Evolutionary conservation across 1,140 invertebrate genomes (phyloP).

Genomic region (Vanessa atalanta): DNA sequence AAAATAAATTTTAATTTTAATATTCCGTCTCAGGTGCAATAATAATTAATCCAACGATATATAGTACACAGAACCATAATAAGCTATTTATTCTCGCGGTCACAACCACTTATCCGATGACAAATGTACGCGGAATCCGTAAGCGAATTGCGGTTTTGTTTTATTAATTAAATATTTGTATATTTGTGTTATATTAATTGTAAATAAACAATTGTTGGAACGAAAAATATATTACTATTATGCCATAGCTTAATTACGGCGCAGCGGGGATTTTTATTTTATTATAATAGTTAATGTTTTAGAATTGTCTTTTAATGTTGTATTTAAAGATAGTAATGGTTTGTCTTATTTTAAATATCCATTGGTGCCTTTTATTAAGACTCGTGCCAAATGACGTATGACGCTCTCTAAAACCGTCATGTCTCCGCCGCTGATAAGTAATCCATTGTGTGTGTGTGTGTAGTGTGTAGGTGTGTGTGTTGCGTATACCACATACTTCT

Average conservation of each 20-base stretch:
- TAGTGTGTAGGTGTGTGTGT: too few relatives aligned
- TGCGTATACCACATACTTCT: too few relatives aligned
- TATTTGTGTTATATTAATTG: constrained; percentile 23
- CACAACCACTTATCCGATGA: constrained; percentile 21
- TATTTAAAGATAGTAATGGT: too few relatives aligned
- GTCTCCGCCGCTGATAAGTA: too few relatives aligned
- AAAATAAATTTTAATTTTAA: too few relatives aligned
- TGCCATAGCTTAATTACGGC: constrained; percentile 1
- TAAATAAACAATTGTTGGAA: constrained; percentile 30
- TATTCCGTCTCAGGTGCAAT: background rate
- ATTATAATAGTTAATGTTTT: background rate
- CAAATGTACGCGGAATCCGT: constrained; percentile 1
- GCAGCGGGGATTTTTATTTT: background rate
- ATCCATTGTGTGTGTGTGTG: too few relatives aligned
- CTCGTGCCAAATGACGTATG: too few relatives aligned
- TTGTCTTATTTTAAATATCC: too few relatives aligned
- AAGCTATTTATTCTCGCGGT: constrained; percentile 20
- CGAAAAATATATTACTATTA: constrained; percentile 4
- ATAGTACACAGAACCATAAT: constrained; percentile 17
- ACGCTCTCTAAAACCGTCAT: too few relatives aligned
- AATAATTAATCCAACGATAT: background rate
- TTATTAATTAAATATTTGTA: constrained; percentile 33
- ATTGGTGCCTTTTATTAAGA: too few relatives aligned
- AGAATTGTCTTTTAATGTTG: too few relatives aligned
- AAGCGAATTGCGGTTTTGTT: constrained; percentile 19